Evolutionary conservation across 2,888 invertebrate genomes (phyloP).

Genomic region (Macrosoma leucophasiata): DNA sequence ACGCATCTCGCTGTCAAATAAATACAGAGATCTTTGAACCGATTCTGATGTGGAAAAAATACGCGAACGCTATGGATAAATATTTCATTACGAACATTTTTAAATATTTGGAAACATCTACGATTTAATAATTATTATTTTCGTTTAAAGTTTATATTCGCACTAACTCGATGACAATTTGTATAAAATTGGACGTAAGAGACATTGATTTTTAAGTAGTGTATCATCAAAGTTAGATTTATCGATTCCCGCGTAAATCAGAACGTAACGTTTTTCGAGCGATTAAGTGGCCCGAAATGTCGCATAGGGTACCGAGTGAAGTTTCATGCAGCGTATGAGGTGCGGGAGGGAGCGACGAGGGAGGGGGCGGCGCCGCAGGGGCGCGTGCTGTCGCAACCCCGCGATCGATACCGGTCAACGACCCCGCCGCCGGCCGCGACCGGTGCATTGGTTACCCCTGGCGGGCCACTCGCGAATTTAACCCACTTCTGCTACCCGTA

Average conservation of each 20-base stretch:
- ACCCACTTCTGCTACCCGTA: constrained; percentile 48
- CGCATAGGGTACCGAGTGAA: constrained; percentile 69
- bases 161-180: too few relatives aligned
- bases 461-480: constrained; percentile 42
- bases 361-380: constrained; percentile 53
- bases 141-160: too few relatives aligned
- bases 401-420: constrained; percentile 72
- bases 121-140: too few relatives aligned
- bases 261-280: constrained; percentile 14
- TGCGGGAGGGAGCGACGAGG: constrained; percentile 28
- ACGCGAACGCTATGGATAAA: too few relatives aligned
- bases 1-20: constrained; percentile 26
- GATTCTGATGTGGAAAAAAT: too few relatives aligned
- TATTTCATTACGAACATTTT: too few relatives aligned
- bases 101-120: too few relatives aligned
- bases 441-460: constrained; percentile 59
- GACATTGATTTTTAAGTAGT: constrained; percentile 6
- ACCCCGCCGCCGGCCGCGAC: constrained; percentile 59
- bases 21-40: too few relatives aligned
- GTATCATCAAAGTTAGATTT: constrained; percentile 6
- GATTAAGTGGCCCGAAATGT: constrained; percentile 52
- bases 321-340: constrained; percentile 49
- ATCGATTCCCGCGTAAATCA: constrained; percentile 25
- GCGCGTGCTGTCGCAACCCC: constrained; percentile 53
- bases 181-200: constrained; percentile 12